Base-by-base conservation (phyloP, 2,113 vertebrate species). In the Heliornis fulica region DNA sequence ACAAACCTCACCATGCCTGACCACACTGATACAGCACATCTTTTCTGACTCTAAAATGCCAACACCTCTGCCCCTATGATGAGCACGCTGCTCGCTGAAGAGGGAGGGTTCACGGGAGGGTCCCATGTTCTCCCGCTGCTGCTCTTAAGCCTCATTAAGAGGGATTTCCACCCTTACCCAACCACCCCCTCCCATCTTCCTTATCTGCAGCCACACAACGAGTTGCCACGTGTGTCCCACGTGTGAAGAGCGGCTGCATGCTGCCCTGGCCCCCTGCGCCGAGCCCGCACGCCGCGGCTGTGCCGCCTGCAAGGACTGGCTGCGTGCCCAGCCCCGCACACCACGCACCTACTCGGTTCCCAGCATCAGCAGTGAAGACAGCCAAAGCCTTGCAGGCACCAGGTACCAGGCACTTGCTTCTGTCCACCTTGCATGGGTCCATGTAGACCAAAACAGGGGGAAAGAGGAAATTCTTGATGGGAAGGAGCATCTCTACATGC, bases 261-360 rank as follows among this genome's bases (percentile, higher is more conserved):
- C 26, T 0, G 56, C 50, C 38, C 54, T 63, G 90, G 74, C 40
- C 36, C n/a, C 80, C 14, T 3, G 0, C 2, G 1, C n/a, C 1
- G 31, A 46, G 68, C 90, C 72, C 2, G 0, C 3, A 0, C 1
- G 0, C 14, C 41, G 0, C 0, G 2, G 51, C 82, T 96, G 96
- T 29, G 7, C 22, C 23, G 0, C 48, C 91, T 96, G 96, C 23
- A 15, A 59, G 89, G 10, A 1, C 26, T 93, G 88, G 91, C 57
- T 90, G 70, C 38, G 43, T 8, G 4, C 43, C 70, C 59, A 11
- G 66, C 71, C 53, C 23, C 6, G 53, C 20, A 22, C 63, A 3
- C 26, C 34, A 1, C 18, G 8, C 53, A 76, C 23, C 43, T 60
- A 83, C 79, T 43, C 29, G 0, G 70, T 86, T 3, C 34, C 7